phyloP scores from a whole-genome alignment of 2,797 vertebrate species.

The Cheirogaleus major region DNA sequence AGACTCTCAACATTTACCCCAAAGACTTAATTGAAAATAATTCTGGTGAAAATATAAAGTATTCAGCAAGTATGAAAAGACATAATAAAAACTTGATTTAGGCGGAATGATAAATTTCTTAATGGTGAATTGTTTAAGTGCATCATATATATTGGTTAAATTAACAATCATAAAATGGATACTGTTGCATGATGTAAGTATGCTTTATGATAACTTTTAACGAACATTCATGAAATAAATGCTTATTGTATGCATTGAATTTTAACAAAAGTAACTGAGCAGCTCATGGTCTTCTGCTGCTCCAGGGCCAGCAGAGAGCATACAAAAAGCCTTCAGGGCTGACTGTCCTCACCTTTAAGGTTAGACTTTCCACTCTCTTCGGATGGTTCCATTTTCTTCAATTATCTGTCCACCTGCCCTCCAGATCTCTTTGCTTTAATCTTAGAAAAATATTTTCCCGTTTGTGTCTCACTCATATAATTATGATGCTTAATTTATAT shows the following conservation, averaged over 20 bases:
- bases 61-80: not conserved
- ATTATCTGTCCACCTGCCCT: not conserved
- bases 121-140: not conserved
- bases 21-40: not conserved
- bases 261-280: constrained; percentile 23
- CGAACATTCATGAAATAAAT: not conserved
- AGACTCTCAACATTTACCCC: not conserved
- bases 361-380: not conserved
- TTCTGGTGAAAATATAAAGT: not conserved
- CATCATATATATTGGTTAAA: not conserved
- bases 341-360: not conserved
- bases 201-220: not conserved
- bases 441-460: not conserved
- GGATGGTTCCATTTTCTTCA: not conserved
- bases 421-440: not conserved
- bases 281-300: not conserved
- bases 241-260: not conserved
- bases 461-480: not conserved
- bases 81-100: not conserved
- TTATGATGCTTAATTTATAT: not conserved
- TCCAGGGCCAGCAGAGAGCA: not conserved
- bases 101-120: not conserved
- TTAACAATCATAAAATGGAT: not conserved
- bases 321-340: not conserved
- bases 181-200: not conserved